Base-by-base conservation (phyloP, 2,113 vertebrate genomes). In the Irena cyanogastra region DNA sequence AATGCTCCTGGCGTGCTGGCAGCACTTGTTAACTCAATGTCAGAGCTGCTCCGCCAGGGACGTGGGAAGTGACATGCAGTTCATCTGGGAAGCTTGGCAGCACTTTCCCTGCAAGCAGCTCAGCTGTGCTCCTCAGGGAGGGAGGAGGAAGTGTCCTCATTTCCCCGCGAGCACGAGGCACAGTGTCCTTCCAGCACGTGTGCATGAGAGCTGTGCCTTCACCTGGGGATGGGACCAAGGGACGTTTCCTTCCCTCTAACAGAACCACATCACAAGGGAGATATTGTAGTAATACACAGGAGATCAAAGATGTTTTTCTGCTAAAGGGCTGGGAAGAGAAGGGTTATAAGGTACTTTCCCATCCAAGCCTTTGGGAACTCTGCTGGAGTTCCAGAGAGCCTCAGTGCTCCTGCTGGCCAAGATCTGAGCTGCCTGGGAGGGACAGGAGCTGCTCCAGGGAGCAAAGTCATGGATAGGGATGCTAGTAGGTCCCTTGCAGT, bases 11-110 rank as follows among this genome's bases (percentile, higher is more conserved):
- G 47, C 5, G 0, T 76, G 37, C 75, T 72, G 84, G 82, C 83
- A 93, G 76, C 45, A 15, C 70, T 93, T 61, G 57, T 49, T 85
- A 68, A 23, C 79, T 91, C 57, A 20, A 0, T 89, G 89, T 96
- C 89, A 89, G 92, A 74, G 60, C 89, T 63, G 75, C 83, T 90
- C 6, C 60, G 18, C 80, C 72, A 63, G 90, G 87, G 96, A 93
- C 27, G 79, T 94, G 94, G 88, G 95, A 96, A 94, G 95, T 80
- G 95, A 90, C 90, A 95, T 33, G 30, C 0, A 0, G 79, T 33
- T 90, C 95, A 92, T 96, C 94, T 90, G 96, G 85, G 88, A 93
- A 94, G 80, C 90, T 94, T 94, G 96, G 94, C 94, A 93, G 90
- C 50, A 47, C 80, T 81, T 90, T 14, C 33, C 35, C 60, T 71